phyloP scores from a whole-genome alignment of 2,888 invertebrate genomes.

The Melinaea marsaeus region DNA sequence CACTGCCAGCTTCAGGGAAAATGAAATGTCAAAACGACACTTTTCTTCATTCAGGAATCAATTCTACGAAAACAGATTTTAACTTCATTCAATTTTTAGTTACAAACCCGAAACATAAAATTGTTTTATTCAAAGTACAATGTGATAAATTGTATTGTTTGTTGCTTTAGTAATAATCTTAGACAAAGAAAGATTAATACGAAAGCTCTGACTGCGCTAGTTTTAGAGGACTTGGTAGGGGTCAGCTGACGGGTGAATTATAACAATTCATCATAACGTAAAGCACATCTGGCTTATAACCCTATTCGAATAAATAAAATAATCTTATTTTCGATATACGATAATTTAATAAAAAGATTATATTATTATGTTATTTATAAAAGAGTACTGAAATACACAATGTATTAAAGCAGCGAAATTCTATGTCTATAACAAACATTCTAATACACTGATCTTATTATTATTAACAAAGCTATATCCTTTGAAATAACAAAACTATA shows the following conservation, averaged over 20 bases:
- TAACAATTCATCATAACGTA: conserved; percentile 39
- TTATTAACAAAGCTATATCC: too few species aligned
- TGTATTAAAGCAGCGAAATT: too few species aligned
- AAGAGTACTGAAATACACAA: too few species aligned
- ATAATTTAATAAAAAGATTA: too few species aligned
- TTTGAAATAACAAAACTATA: too few species aligned
- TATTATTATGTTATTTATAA: too few species aligned
- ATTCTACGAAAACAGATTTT: neutral
- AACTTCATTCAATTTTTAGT: neutral
- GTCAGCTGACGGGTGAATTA: conserved; percentile 34
- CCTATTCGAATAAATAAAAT: too few species aligned
- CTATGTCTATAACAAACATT: too few species aligned
- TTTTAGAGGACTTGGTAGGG: conserved; percentile 27
- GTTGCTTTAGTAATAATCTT: conserved; percentile 13
- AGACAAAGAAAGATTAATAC: conserved; percentile 29
- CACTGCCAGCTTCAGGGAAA: neutral
- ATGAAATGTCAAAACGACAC: neutral
- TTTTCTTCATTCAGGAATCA: neutral
- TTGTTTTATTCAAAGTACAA: neutral
- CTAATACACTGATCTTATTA: too few species aligned
- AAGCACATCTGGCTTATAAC: conserved; percentile 32
- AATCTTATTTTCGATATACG: too few species aligned
- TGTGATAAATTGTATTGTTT: conserved; percentile 2
- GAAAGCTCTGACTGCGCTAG: conserved; percentile 26
- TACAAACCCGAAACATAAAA: too few species aligned